These are phyloP conservation scores for Ryuthela nishihirai DNA, from an alignment of 2,888 invertebrate genomes.

Conservation along the genomic window DNA sequence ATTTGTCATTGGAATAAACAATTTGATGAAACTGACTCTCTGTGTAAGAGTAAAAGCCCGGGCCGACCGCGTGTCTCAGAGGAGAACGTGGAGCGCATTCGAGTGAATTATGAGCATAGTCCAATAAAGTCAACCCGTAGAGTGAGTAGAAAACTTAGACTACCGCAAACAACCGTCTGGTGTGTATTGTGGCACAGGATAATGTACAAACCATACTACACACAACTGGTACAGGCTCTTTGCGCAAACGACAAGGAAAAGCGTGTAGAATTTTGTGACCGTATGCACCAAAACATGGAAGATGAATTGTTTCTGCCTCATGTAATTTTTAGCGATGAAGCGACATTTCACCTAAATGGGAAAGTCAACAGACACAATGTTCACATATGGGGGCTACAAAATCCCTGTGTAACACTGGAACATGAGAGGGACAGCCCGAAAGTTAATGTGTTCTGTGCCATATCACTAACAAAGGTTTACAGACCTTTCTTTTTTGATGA, in stretches of 20 bases:
- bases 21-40: too few species aligned
- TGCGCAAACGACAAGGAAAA: not conserved
- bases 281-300: conserved; percentile 6
- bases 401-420: conserved; percentile 5
- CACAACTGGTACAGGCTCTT: conserved; percentile 2
- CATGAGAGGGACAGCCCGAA: conserved; percentile 25
- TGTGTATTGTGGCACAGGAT: not conserved
- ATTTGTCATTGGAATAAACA: too few species aligned
- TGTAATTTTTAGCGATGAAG: conserved; percentile 3
- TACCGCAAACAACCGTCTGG: not conserved
- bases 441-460: conserved; percentile 30
- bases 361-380: conserved; percentile 6
- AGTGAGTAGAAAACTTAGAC: not conserved
- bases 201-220: conserved; percentile 1
- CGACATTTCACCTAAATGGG: conserved; percentile 1
- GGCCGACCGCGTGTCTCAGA: not conserved
- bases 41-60: not conserved
- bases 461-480: conserved; percentile 19
- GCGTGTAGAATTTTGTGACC: not conserved
- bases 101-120: not conserved
- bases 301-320: not conserved
- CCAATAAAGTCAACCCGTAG: not conserved
- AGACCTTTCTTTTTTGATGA: conserved; percentile 27
- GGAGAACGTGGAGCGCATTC: conserved; percentile 1
- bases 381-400: conserved; percentile 2